A percentile compares a stretch with the other conserved stretches of the same genome.
Evolutionary conservation across 2,113 vertebrate species (phyloP).

Genomic region (Myotis brandtii): DNA sequence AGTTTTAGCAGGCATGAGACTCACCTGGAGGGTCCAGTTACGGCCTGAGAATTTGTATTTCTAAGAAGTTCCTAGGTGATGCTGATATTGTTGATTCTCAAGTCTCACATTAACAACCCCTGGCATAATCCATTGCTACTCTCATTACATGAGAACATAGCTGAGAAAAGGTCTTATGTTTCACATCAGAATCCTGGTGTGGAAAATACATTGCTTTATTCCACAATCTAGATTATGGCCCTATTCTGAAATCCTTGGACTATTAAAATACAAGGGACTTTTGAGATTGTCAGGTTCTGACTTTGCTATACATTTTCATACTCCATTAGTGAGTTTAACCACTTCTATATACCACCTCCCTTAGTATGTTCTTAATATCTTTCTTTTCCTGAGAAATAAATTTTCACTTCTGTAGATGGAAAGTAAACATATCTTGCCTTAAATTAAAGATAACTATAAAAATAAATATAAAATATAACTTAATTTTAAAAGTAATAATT

Average conservation of each 20-base stretch:
- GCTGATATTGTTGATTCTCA: background rate
- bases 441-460: background rate
- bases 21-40: background rate
- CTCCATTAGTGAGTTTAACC: background rate
- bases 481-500: slow-evolving; percentile 30
- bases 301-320: background rate
- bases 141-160: background rate
- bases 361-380: background rate
- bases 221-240: background rate
- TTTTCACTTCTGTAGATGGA: background rate
- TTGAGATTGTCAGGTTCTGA: background rate
- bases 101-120: background rate
- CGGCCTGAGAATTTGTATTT: background rate
- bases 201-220: background rate
- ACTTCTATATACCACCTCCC: background rate
- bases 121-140: background rate
- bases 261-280: background rate
- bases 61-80: background rate
- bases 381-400: background rate
- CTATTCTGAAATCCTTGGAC: background rate
- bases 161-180: background rate
- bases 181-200: background rate
- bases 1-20: background rate
- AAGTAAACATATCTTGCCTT: background rate
- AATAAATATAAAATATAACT: slow-evolving; percentile 26